phyloP scores from a whole-genome alignment of 2,113 vertebrate species.

The Montifringilla adamsi region DNA sequence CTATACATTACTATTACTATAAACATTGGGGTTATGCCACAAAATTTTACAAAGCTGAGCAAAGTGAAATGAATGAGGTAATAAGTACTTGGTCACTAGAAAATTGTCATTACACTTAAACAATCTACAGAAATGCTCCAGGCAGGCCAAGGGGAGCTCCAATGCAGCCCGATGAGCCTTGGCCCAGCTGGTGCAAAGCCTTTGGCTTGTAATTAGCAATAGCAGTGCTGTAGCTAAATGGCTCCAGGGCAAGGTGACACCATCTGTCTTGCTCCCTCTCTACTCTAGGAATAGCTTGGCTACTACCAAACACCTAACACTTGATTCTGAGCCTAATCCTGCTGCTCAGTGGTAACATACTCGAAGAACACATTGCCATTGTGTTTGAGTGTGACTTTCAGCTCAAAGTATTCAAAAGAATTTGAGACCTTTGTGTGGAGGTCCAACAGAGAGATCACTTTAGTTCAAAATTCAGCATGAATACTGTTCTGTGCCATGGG shows the following conservation, averaged over 20 bases:
- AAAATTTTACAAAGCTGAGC: not conserved
- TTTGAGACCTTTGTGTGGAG: not conserved
- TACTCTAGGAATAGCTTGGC: not conserved
- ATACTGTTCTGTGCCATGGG: not conserved
- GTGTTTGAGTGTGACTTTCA: not conserved
- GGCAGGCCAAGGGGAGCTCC: not conserved
- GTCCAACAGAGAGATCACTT: not conserved
- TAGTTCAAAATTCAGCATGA: not conserved
- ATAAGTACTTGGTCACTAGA: not conserved
- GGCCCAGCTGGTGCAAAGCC: not conserved
- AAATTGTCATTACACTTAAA: not conserved
- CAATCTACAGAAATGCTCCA: not conserved
- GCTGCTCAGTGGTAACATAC: not conserved
- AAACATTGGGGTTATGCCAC: not conserved
- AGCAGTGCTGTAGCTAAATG: not conserved
- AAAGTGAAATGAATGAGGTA: not conserved
- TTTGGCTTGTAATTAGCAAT: not conserved
- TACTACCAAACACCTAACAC: fast-evolving
- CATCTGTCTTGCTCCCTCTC: not conserved
- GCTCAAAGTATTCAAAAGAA: not conserved
- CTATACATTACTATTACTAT: not conserved
- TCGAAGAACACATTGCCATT: not conserved
- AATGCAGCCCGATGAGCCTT: fast-evolving
- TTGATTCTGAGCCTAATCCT: not conserved
- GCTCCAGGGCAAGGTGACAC: not conserved